Evolutionary conservation across 2,888 invertebrate genomes (phyloP).

Genomic region (Microplitis manilae): DNA sequence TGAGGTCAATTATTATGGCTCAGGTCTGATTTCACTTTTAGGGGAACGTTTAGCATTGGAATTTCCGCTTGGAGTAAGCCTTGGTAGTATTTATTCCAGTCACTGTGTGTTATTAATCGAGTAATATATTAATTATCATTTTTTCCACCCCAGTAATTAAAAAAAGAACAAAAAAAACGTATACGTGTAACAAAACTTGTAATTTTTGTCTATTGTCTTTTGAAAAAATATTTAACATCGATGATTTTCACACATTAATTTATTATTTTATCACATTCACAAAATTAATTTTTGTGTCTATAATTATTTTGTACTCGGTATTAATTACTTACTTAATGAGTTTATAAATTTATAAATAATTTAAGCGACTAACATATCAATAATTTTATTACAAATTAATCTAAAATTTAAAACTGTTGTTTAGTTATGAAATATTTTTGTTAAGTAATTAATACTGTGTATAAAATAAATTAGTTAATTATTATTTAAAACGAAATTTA

Average conservation of each 20-base stretch:
- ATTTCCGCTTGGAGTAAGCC: slow-evolving; percentile 71
- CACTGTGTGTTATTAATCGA: slow-evolving; percentile 80
- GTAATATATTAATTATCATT: slow-evolving; percentile 62
- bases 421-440: neutral
- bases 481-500: neutral
- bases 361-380: too few relatives aligned
- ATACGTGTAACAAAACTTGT: neutral
- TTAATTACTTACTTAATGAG: neutral
- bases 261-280: too few relatives aligned
- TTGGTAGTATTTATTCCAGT: slow-evolving; percentile 80
- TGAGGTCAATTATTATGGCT: slow-evolving; percentile 63
- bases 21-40: slow-evolving; percentile 58
- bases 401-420: neutral
- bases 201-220: neutral
- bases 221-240: neutral
- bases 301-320: neutral
- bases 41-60: slow-evolving; percentile 62
- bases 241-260: neutral
- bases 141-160: neutral
- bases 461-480: neutral
- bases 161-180: neutral
- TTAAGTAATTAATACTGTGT: neutral
- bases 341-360: too few relatives aligned
- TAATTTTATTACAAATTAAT: too few relatives aligned
- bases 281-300: neutral